These are phyloP conservation scores for Campoplex nolae DNA, from an alignment of 2,888 invertebrate species.

Conservation along the genomic window DNA sequence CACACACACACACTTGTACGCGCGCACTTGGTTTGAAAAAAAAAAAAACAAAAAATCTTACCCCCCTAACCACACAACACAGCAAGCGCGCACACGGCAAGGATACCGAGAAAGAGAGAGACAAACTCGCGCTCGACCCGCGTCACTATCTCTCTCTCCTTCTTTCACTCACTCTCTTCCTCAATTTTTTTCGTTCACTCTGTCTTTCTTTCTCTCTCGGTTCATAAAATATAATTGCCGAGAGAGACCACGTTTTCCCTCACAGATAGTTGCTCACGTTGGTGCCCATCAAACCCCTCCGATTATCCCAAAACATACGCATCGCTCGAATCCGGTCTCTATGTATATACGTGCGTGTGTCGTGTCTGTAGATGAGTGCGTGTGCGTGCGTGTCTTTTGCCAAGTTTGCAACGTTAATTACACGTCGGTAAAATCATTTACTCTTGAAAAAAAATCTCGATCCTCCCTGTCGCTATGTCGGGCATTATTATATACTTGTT, in stretches of 20 bases:
- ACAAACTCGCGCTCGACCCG: constrained; percentile 30
- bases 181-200: constrained; percentile 14
- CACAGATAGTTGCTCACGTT: constrained; percentile 62
- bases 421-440: constrained; percentile 34
- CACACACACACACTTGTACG: constrained; percentile 41
- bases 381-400: constrained; percentile 32
- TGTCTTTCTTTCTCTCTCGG: constrained; percentile 45
- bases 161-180: constrained; percentile 33
- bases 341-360: constrained; percentile 14
- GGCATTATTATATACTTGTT: constrained; percentile 36
- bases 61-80: constrained; percentile 48
- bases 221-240: constrained; percentile 43
- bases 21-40: constrained; percentile 4
- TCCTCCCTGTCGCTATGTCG: constrained; percentile 38
- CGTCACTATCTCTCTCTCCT: constrained; percentile 37
- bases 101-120: constrained; percentile 35
- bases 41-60: constrained; percentile 33
- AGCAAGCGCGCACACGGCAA: constrained; percentile 37
- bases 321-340: constrained; percentile 35
- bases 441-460: constrained; percentile 28
- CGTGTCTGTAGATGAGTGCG: constrained; percentile 14
- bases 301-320: constrained; percentile 62
- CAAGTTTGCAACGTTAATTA: constrained; percentile 40
- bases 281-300: constrained; percentile 32
- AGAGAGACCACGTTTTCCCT: constrained; percentile 62